phyloP scores from a whole-genome alignment of 2,113 vertebrate species.

The Rattus rattus region DNA sequence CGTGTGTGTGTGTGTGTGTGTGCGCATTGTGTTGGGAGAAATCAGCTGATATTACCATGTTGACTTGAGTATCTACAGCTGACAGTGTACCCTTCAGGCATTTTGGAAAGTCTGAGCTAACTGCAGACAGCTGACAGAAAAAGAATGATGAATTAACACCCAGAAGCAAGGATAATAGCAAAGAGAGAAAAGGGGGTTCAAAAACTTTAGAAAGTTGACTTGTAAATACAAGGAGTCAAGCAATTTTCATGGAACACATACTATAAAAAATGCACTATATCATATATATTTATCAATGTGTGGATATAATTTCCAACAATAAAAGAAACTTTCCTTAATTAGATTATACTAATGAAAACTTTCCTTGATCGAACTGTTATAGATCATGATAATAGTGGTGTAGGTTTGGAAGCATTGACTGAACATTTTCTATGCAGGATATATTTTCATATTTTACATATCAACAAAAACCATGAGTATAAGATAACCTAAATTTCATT shows the following conservation, averaged over 20 bases:
- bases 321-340: neutral
- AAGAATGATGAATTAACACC: conserved; percentile 76
- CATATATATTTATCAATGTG: neutral
- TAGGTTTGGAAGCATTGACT: neutral
- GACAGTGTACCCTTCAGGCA: conserved; percentile 71
- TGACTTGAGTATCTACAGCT: conserved; percentile 72
- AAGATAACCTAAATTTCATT: neutral
- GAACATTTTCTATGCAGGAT: neutral
- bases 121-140: conserved; percentile 62
- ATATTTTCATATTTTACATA: neutral
- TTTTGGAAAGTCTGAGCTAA: conserved; percentile 75
- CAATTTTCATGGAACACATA: conserved; percentile 27
- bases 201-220: conserved; percentile 37
- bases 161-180: conserved; percentile 31
- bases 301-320: neutral
- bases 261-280: neutral
- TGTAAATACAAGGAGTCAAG: conserved; percentile 36
- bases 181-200: neutral
- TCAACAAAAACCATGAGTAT: neutral
- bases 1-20: neutral
- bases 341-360: neutral
- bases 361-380: neutral
- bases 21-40: conserved; percentile 50
- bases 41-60: conserved; percentile 71
- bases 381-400: neutral